phyloP scores from a whole-genome alignment of 2,113 vertebrate genomes.

The Prolemur simus region DNA sequence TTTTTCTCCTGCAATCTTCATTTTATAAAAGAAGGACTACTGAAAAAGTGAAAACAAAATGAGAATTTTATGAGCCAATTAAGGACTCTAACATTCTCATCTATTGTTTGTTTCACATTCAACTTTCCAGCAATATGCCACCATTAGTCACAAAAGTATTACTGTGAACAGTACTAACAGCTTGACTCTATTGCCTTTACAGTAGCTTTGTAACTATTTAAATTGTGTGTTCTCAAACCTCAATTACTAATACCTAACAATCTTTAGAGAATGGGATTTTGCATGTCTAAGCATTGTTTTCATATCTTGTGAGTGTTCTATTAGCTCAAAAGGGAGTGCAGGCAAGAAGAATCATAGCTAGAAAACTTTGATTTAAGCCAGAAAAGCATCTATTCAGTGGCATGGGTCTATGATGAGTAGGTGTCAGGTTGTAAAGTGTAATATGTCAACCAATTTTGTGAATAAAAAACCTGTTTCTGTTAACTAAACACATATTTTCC shows the following conservation, averaged over 20 bases:
- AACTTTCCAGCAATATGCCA: conserved; percentile 54
- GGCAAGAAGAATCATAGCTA: conserved; percentile 55
- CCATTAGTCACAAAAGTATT: conserved; percentile 71
- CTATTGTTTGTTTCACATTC: conserved; percentile 65
- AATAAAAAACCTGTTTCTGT: conserved; percentile 23
- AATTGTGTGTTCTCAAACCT: conserved; percentile 69
- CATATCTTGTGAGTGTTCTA: conserved; percentile 68
- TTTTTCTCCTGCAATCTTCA: neutral
- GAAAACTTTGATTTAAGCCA: conserved; percentile 65
- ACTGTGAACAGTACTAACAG: conserved; percentile 65
- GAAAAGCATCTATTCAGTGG: conserved; percentile 63
- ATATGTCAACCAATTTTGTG: conserved; percentile 42
- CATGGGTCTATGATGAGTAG: conserved; percentile 50
- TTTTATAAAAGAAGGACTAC: conserved; percentile 46
- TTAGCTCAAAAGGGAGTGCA: conserved; percentile 56
- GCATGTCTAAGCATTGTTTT: conserved; percentile 72
- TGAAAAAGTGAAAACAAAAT: conserved; percentile 40
- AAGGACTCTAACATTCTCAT: conserved; percentile 32
- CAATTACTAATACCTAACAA: conserved; percentile 70
- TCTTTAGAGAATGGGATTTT: conserved; percentile 68
- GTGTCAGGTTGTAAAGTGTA: conserved; percentile 51
- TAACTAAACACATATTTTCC: conserved; percentile 41
- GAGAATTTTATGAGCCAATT: conserved; percentile 28
- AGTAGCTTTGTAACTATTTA: conserved; percentile 71
- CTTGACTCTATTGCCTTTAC: conserved; percentile 61